Base-by-base conservation (phyloP, 2,888 invertebrate genomes). In the Sisyra nigra region DNA sequence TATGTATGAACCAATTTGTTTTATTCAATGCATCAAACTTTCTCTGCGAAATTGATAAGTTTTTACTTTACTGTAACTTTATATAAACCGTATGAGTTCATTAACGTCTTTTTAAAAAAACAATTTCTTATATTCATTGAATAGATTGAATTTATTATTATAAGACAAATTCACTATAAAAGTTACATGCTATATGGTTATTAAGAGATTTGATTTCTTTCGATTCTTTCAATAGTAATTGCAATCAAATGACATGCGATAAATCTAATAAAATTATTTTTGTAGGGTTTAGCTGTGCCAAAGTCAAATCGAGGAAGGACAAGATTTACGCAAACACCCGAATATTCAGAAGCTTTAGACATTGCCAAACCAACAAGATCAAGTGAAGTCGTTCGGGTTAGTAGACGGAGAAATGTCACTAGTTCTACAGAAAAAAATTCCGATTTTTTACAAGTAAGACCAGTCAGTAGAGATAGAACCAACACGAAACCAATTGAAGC, bases 241-340 rank as follows among this genome's bases (percentile, higher is more conserved):
- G 2, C 31, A 31, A n/a, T 31, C 24, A 24, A 24, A 24, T 24
- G 24, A 24, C 3, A 24, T 24, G 24, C 7, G 7, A 24, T 24
- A 24, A 34, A 34, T 14, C 7, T 3, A 7, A 9, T 34, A 10
- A 8, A 34, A 34, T 14, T 34, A 5, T 34, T 11, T 34, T 34
- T 34, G 11, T n/a, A 34, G 34, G 34, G 14, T 34, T 34, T n/a
- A 14, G 14, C n/a, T 14, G 13, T 8, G 44, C 44, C 50, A 17
- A 48, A 41, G 10, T 41, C 54, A 49, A 52, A 54, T 9, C 49
- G 62, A 50, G 63, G 63, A 11, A 48, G 59, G 47, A 54, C 60
- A 14, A 52, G 58, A 48, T 63, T 61, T 48, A 46, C 55, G 5
- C 46, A 51, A 44, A 51, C 58, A 3, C 52, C 55, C 24, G 61